Conservation (phyloP, 1,140 invertebrate genomes). For the Caligus rogercresseyi region DNA sequence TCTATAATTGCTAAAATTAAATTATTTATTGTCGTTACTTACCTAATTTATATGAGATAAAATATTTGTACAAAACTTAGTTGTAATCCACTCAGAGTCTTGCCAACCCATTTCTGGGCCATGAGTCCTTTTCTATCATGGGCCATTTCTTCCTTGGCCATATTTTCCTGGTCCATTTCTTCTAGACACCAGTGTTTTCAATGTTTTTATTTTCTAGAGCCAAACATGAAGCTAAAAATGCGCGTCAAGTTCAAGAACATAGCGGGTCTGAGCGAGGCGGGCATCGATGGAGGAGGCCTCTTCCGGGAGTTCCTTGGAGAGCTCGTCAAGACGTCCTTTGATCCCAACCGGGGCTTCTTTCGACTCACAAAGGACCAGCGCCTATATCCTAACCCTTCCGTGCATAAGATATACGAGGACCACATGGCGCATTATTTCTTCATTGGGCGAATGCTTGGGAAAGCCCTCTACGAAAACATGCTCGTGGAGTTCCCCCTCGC, state of each 20-base stretch:
- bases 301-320: constrained; percentile 74
- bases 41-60: no score
- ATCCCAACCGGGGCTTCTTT: constrained; percentile 91
- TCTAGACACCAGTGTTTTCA: not conserved
- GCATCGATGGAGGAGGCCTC: constrained; percentile 87
- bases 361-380: constrained; percentile 73
- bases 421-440: constrained; percentile 85
- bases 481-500: constrained; percentile 82
- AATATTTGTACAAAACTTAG: no score
- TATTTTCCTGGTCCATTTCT: no score
- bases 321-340: constrained; percentile 80
- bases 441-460: constrained; percentile 81
- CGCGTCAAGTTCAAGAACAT: constrained; percentile 74
- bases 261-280: constrained; percentile 76
- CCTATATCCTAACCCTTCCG: constrained; percentile 86
- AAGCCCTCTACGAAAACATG: constrained; percentile 88
- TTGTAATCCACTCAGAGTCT: no score
- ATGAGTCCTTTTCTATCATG: no score
- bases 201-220: constrained; percentile 39
- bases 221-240: constrained; percentile 63
- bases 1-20: no score
- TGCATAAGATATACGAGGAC: constrained; percentile 59
- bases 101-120: no score
- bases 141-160: no score
- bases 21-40: no score